These are phyloP conservation scores for Eueremaeus valkanovi DNA, from an alignment of 2,888 invertebrate species.

Conservation along the genomic window DNA sequence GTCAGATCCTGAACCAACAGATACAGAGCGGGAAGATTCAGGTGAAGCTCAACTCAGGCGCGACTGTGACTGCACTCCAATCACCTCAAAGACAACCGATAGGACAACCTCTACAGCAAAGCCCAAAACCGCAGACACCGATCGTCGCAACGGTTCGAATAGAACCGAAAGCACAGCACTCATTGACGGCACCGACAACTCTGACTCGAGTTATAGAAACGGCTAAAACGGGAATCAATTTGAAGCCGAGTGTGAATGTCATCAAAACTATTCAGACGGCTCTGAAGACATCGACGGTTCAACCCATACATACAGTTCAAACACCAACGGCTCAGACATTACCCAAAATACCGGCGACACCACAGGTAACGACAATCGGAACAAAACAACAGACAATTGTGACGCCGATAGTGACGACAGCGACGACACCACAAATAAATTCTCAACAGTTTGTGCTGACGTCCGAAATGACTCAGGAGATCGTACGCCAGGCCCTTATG, in stretches of 20 bases:
- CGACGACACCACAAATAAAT: slow-evolving; percentile 48
- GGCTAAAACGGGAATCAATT: neutral
- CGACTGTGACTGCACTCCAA: slow-evolving; percentile 42
- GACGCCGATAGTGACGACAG: slow-evolving; percentile 44
- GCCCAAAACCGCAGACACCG: neutral
- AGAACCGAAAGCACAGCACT: slow-evolving; percentile 8
- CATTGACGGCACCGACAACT: neutral
- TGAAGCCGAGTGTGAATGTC: neutral
- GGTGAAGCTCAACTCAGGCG: slow-evolving; percentile 5
- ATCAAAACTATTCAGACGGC: neutral
- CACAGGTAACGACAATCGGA: too few species aligned
- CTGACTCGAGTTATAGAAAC: neutral
- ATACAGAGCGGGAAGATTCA: slow-evolving; percentile 17
- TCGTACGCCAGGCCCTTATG: slow-evolving; percentile 84
- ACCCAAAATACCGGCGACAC: too few species aligned
- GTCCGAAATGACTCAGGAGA: slow-evolving; percentile 88
- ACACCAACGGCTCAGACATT: neutral
- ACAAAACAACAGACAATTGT: too few species aligned
- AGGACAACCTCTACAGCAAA: neutral
- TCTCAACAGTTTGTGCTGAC: slow-evolving; percentile 74
- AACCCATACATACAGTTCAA: neutral
- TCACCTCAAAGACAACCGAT: slow-evolving; percentile 52
- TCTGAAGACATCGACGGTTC: neutral
- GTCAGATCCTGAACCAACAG: slow-evolving; percentile 15
- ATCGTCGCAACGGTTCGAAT: slow-evolving; percentile 14